phyloP scores from a whole-genome alignment of 1,140 invertebrate genomes.

The Trachymyrmex septentrionalis region DNA sequence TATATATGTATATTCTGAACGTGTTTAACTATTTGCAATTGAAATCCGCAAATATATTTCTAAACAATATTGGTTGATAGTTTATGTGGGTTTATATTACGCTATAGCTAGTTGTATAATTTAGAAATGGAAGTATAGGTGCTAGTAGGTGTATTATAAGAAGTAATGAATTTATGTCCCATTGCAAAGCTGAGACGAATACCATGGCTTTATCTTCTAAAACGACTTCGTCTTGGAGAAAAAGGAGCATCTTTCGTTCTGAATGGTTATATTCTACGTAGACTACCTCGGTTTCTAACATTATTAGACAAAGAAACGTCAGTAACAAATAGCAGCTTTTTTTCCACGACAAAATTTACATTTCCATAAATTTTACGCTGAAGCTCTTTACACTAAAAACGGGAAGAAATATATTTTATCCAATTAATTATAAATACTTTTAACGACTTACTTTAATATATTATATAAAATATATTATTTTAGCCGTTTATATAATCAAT shows the following conservation, averaged over 20 bases:
- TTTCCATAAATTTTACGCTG: constrained; percentile 41
- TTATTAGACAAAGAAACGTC: constrained; percentile 29
- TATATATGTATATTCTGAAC: constrained; percentile 18
- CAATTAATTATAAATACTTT: not conserved
- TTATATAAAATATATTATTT: constrained; percentile 16
- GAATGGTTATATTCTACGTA: constrained; percentile 29
- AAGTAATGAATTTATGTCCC: constrained; percentile 42
- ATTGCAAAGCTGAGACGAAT: constrained; percentile 54
- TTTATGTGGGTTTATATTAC: not conserved
- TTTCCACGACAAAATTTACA: constrained; percentile 42
- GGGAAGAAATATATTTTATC: not conserved
- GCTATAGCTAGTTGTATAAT: no score
- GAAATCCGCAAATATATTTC: constrained; percentile 33
- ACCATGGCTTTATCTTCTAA: constrained; percentile 47
- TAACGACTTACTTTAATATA: not conserved
- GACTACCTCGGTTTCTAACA: constrained; percentile 49
- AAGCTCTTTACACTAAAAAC: not conserved
- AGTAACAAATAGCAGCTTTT: constrained; percentile 51
- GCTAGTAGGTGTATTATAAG: constrained; percentile 6
- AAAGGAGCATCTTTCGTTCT: constrained; percentile 35
- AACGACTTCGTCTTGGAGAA: constrained; percentile 34
- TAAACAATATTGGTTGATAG: constrained; percentile 20
- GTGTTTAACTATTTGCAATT: not conserved
- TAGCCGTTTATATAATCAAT: not conserved
- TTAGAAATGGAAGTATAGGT: not conserved